A percentile compares a stretch with the other conserved stretches of the same genome.
Evolutionary conservation across 1,140 invertebrate genomes (phyloP).

Genomic region (Rhagoletis pomonella): DNA sequence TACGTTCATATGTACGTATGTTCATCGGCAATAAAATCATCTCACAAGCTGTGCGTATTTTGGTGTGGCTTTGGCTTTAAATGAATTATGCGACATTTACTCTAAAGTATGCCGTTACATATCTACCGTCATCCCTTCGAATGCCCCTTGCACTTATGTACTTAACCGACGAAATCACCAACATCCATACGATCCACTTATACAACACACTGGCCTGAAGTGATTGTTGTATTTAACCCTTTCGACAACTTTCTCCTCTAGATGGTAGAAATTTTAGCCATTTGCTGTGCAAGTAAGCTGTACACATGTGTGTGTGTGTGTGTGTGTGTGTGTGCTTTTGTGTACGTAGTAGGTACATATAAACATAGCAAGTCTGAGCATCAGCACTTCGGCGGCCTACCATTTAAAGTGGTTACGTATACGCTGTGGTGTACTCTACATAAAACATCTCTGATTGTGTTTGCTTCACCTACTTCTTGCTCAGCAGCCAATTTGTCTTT

Average conservation of each 20-base stretch:
- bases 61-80: constrained; percentile 61
- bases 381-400: not conserved
- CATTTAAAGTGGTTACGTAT: not conserved
- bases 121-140: constrained; percentile 19
- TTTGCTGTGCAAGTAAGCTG: not conserved
- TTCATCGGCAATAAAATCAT: constrained; percentile 34
- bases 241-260: not conserved
- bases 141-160: not conserved
- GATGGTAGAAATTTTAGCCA: not conserved
- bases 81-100: constrained; percentile 74
- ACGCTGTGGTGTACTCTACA: not conserved
- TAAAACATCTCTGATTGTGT: not conserved
- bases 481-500: constrained; percentile 42
- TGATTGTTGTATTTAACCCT: constrained; percentile 21
- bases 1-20: not conserved
- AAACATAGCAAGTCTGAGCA: too few species aligned
- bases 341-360: too few species aligned
- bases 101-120: constrained; percentile 70
- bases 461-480: constrained; percentile 30
- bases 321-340: not conserved
- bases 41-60: constrained; percentile 40
- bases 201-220: not conserved
- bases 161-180: not conserved
- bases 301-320: not conserved
- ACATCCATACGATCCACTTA: not conserved